Conservation (phyloP, 2,888 invertebrate species). For the Synergus gifuensis region DNA sequence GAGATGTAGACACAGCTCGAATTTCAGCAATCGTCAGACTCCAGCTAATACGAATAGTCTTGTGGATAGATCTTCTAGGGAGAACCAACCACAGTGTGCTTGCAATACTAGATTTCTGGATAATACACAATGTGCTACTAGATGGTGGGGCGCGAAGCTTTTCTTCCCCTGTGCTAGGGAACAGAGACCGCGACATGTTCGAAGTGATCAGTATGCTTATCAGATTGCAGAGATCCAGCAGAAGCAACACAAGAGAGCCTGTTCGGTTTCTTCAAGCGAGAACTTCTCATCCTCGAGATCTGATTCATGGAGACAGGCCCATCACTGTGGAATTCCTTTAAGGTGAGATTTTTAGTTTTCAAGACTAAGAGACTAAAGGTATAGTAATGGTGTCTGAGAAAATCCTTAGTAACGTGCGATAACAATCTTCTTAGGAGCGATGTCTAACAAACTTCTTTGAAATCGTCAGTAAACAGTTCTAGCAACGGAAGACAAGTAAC, state of each 20-base stretch:
- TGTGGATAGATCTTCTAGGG: conserved; percentile 87
- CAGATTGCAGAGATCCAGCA: conserved; percentile 88
- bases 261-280: conserved; percentile 92
- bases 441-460: conserved; percentile 11
- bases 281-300: conserved; percentile 89
- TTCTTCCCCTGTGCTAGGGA: conserved; percentile 77
- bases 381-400: background rate
- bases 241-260: conserved; percentile 87
- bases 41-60: conserved; percentile 92
- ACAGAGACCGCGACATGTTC: conserved; percentile 76
- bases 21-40: conserved; percentile 92
- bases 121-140: conserved; percentile 70
- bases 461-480: background rate
- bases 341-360: conserved; percentile 47
- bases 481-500: background rate
- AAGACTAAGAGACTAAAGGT: background rate
- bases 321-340: conserved; percentile 87
- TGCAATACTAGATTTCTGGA: conserved; percentile 81
- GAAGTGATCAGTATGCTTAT: conserved; percentile 85
- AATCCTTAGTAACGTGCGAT: background rate
- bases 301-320: conserved; percentile 90
- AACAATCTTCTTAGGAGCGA: conserved; percentile 6
- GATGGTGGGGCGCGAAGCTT: conserved; percentile 74
- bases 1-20: conserved; percentile 90
- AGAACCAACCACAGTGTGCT: conserved; percentile 79